Conservation (phyloP, 1,140 invertebrate genomes). For the Ylistrum balloti region DNA sequence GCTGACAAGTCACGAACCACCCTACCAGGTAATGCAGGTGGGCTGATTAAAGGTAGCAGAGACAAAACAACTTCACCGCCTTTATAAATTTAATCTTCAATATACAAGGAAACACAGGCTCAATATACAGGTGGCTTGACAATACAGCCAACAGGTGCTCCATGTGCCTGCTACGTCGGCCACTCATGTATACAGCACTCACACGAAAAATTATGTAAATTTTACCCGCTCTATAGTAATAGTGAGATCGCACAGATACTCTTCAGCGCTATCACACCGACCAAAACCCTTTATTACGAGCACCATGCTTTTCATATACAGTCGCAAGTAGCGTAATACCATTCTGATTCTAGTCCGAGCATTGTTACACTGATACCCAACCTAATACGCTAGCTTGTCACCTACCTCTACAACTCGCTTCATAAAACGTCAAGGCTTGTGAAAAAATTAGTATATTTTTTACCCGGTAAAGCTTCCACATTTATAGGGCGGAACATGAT, state of each 20-base stretch:
- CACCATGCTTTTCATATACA: conserved; percentile 31
- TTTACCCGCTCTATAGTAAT: conserved; percentile 15
- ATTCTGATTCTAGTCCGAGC: background rate
- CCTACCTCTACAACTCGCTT: background rate
- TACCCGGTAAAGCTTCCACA: background rate
- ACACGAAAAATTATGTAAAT: conserved; percentile 40
- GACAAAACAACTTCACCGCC: conserved; percentile 37
- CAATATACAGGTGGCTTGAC: conserved; percentile 8
- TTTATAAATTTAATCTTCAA: conserved; percentile 40
- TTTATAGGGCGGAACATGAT: background rate
- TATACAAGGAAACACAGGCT: conserved; percentile 33
- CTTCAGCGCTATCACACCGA: conserved; percentile 3
- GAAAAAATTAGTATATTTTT: background rate
- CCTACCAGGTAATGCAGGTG: conserved; percentile 23
- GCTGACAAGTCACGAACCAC: background rate
- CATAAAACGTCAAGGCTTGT: background rate
- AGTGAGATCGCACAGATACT: conserved; percentile 38
- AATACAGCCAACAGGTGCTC: conserved; percentile 37
- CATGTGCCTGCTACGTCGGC: background rate
- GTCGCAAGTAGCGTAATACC: background rate
- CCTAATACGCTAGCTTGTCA: background rate
- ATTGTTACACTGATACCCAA: background rate
- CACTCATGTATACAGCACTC: conserved; percentile 16
- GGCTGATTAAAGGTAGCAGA: conserved; percentile 11
- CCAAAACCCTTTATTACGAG: conserved; percentile 7